These are phyloP conservation scores for Actenoides lindsayi DNA, from an alignment of 2,113 vertebrate species.

Conservation along the genomic window DNA sequence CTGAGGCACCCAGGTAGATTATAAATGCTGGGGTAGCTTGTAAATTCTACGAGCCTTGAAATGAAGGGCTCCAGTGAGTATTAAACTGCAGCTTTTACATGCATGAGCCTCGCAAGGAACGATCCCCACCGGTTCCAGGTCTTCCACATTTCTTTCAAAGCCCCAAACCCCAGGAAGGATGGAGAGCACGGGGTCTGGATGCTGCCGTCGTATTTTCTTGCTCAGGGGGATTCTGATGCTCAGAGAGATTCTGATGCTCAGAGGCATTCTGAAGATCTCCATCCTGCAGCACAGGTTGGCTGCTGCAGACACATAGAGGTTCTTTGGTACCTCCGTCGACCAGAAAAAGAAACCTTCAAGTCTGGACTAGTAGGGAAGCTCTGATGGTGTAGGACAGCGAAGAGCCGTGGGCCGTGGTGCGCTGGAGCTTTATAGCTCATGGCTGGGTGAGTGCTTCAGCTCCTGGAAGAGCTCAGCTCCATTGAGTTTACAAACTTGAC, in stretches of 20 bases:
- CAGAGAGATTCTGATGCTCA: not conserved
- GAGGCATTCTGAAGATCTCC: not conserved
- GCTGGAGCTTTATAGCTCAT: not conserved
- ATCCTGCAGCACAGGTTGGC: not conserved
- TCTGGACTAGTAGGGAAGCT: not conserved
- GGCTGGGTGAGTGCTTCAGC: not conserved
- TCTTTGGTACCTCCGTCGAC: not conserved
- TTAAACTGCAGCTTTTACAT: constrained; percentile 13
- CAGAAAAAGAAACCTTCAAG: not conserved
- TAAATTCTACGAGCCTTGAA: constrained; percentile 50
- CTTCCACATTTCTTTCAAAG: not conserved
- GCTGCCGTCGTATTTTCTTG: accelerated
- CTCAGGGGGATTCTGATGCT: not conserved
- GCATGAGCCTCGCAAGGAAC: not conserved
- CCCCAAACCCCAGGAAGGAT: not conserved
- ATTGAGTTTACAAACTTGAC: not conserved
- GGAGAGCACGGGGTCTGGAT: accelerated
- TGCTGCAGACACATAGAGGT: not conserved
- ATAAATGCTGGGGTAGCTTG: constrained; percentile 9
- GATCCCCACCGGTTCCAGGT: not conserved
- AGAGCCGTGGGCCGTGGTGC: not conserved
- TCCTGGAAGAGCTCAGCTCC: not conserved
- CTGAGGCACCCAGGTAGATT: not conserved
- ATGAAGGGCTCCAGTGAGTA: constrained; percentile 6
- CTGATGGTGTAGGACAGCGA: not conserved